Percentiles rank a stretch among this genome's conserved stretches.
Evolutionary conservation across 2,113 vertebrate species (phyloP).

Genomic region (Tragelaphus imberbis): DNA sequence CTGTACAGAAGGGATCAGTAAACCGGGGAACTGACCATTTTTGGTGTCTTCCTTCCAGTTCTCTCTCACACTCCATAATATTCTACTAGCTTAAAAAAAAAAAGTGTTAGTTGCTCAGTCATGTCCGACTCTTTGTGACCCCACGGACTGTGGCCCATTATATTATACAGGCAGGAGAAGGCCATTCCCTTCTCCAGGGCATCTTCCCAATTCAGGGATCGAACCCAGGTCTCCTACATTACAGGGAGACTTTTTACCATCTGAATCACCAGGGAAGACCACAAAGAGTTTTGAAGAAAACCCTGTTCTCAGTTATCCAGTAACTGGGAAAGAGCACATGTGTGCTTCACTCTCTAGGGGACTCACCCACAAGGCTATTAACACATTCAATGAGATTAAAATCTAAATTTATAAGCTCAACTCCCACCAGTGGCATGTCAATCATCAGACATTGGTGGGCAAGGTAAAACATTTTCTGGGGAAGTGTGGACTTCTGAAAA

Average conservation of each 20-base stretch:
- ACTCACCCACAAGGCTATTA: neutral
- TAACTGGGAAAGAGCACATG: neutral
- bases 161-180: neutral
- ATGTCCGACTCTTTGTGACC: neutral
- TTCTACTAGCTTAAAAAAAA: neutral
- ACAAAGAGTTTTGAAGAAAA: neutral
- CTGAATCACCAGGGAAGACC: neutral
- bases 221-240: neutral
- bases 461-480: neutral
- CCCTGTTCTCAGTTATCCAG: neutral
- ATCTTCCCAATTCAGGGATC: neutral
- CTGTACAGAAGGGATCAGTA: too few relatives aligned
- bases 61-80: neutral
- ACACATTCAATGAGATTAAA: neutral
- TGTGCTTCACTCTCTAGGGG: neutral
- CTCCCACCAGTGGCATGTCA: neutral
- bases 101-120: neutral
- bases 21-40: neutral
- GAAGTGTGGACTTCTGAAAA: neutral
- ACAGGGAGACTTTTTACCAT: neutral
- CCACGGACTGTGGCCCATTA: neutral
- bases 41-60: neutral
- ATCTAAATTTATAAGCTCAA: neutral
- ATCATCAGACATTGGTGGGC: neutral
- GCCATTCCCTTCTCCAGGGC: neutral